A percentile compares a stretch with the other conserved stretches of the same genome.
These are phyloP conservation scores for Peromyscus polionotus DNA, from an alignment of 2,113 vertebrate genomes.

Conservation along the genomic window DNA sequence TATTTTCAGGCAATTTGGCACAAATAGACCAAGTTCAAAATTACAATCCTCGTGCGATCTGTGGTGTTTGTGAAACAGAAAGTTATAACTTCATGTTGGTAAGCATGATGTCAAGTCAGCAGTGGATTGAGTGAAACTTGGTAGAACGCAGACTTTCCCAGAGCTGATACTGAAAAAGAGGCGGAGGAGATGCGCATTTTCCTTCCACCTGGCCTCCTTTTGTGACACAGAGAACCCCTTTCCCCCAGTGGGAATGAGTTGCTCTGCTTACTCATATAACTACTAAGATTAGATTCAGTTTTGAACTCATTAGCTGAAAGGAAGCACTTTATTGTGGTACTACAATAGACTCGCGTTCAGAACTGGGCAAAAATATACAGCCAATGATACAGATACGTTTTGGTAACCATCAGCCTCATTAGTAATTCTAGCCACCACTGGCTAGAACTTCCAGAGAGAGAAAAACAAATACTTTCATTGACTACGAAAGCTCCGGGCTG, in stretches of 20 bases:
- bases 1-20: constrained; percentile 77
- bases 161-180: not conserved
- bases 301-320: constrained; percentile 67
- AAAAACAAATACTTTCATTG: constrained; percentile 70
- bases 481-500: constrained; percentile 47
- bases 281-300: constrained; percentile 65
- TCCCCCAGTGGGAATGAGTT: not conserved
- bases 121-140: not conserved
- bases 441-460: constrained; percentile 56
- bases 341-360: constrained; percentile 47
- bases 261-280: not conserved
- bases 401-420: constrained; percentile 60
- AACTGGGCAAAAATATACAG: not conserved
- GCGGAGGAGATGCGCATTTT: not conserved
- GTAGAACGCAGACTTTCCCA: not conserved
- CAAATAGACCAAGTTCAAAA: constrained; percentile 66
- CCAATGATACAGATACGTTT: constrained; percentile 68
- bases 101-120: constrained; percentile 74
- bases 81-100: constrained; percentile 72
- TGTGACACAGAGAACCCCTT: not conserved
- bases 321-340: constrained; percentile 59
- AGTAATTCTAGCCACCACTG: constrained; percentile 66
- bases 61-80: constrained; percentile 75
- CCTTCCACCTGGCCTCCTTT: constrained; percentile 58
- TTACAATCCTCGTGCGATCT: constrained; percentile 70